Percentiles rank a stretch among this genome's conserved stretches.
phyloP scores from a whole-genome alignment of 2,113 vertebrate species.

The Ondatra zibethicus region DNA sequence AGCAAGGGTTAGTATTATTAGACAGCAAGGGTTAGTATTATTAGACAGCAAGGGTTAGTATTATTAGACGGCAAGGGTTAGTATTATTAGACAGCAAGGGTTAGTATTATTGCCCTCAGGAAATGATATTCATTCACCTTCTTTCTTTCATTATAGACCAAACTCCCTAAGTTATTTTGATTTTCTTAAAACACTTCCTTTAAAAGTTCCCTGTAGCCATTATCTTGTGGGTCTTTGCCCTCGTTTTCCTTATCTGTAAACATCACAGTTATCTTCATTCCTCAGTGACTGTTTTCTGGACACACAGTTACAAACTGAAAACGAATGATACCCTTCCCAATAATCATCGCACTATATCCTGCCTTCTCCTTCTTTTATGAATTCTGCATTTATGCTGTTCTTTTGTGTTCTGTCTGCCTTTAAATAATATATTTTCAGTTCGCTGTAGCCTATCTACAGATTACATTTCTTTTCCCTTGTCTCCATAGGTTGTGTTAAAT shows the following conservation, averaged over 20 bases:
- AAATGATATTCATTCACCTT: not conserved
- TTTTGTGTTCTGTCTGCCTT: not conserved
- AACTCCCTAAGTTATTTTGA: not conserved
- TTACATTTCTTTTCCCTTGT: not conserved
- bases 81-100: not conserved
- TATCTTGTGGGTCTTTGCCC: no score
- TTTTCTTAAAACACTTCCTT: not conserved
- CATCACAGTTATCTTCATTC: not conserved
- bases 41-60: no score
- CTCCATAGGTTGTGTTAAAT: not conserved
- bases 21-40: not conserved
- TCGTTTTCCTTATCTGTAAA: not conserved
- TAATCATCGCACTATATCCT: not conserved
- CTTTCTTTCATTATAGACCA: not conserved
- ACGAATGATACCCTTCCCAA: not conserved
- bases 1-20: no score
- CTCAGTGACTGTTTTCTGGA: not conserved
- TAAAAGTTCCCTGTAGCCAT: not conserved
- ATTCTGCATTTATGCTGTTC: not conserved
- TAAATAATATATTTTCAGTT: not conserved
- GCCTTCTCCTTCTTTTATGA: not conserved
- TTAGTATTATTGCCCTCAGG: not conserved
- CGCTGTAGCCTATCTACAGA: no score
- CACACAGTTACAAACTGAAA: not conserved
- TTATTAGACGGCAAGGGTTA: no score